Conservation (phyloP, 2,113 vertebrate genomes). For the Salvelinus alpinus region DNA sequence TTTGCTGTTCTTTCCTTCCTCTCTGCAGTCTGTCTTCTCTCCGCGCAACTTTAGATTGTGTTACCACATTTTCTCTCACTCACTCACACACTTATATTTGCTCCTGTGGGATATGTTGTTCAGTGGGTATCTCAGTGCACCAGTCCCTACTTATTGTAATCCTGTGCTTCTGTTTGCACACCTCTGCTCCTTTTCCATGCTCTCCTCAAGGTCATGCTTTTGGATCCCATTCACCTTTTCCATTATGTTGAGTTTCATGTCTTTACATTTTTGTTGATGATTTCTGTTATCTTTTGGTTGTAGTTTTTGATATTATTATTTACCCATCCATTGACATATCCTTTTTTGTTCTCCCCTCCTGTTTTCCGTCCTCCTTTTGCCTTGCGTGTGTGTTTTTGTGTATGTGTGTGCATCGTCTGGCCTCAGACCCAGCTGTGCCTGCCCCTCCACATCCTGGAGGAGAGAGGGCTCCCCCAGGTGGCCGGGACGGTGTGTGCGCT, state of each 20-base stretch:
- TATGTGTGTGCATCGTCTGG: neutral
- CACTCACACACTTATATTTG: no score
- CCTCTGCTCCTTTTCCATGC: neutral
- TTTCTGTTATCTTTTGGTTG: slow-evolving; percentile 38
- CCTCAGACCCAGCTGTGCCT: slow-evolving; percentile 91
- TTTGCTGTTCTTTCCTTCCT: slow-evolving; percentile 6
- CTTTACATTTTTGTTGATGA: slow-evolving; percentile 9
- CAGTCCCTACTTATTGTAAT: neutral
- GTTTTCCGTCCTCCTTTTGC: slow-evolving; percentile 4
- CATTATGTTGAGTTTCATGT: neutral
- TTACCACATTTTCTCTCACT: neutral
- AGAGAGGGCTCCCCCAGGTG: slow-evolving; percentile 91
- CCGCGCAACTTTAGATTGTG: neutral
- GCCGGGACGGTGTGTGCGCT: slow-evolving; percentile 89
- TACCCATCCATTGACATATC: slow-evolving; percentile 67
- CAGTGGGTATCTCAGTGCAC: neutral
- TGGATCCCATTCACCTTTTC: neutral
- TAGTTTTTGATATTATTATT: slow-evolving; percentile 55
- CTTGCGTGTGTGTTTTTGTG: neutral
- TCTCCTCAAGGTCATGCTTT: neutral
- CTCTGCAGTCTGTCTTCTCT: neutral
- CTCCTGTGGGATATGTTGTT: neutral
- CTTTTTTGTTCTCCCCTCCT: slow-evolving; percentile 49
- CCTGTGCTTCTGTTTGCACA: neutral
- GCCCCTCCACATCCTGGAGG: slow-evolving; percentile 98